Base-by-base conservation (phyloP, 2,888 invertebrate genomes). In the Sipha maydis region DNA sequence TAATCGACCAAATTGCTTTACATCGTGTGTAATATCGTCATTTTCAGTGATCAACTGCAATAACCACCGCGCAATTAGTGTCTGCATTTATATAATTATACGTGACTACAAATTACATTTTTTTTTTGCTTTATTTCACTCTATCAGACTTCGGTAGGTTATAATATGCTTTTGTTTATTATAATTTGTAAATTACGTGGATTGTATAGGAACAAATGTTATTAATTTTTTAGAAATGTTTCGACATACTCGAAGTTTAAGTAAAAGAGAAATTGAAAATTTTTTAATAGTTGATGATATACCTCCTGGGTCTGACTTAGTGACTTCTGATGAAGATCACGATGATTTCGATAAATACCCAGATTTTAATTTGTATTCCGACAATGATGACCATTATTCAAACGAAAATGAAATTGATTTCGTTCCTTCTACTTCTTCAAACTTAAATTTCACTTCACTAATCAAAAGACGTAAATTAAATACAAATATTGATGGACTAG, bases 181-280 rank as follows among this genome's bases (percentile, higher is more conserved):
- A 28, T 78, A 78, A 78, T 78, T 78, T 78, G 5, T 28, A 78
- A 78, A 78, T 54, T 78, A 21, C 48, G 28, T 78, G 31, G 19
- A 78, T 8, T 54, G 21, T 78, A 78, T 78, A 54, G 48, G 77
- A 31, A 54, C 48, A 78, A 54, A 78, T 78, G 1, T 78, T 78
- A 54, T 48, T 76, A 41, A 76, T 28, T 77, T 78, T 77, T 54
- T 28, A 78, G 54, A 54, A 54, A 78, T 78, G 77, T 78, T 21
- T 9, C 54, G 54, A 78, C 54, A 54, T 31, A 78, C 54, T 48
- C 28, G 48, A 54, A 54, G 77, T 54, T 78, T 28, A 4, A 31
- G 54, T 54, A 78, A 28, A 77, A 54, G 3, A 48, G 48, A 77
- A 77, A 77, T 77, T 31, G 54, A 77, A 77, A 77, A 77, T n/a